phyloP scores from a whole-genome alignment of 2,888 invertebrate species.

The Taphrorychus bicolor region DNA sequence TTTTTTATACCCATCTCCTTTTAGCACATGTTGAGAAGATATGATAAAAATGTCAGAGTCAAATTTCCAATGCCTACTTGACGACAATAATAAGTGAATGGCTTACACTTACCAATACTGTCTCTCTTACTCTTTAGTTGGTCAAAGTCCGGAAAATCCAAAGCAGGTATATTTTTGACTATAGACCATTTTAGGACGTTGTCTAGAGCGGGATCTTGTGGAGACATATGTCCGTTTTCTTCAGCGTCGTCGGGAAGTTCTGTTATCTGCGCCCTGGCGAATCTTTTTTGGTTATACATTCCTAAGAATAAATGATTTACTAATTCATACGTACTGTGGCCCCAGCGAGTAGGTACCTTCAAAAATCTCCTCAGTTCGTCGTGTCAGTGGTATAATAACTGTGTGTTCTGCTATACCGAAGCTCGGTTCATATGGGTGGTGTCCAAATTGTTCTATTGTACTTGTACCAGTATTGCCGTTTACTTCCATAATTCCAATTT shows the following conservation, averaged over 20 bases:
- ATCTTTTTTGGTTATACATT: conserved; percentile 51
- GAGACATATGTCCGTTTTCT: conserved; percentile 16
- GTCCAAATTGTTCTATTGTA: conserved; percentile 67
- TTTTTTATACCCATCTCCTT: too few species aligned
- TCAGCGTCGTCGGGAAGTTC: conserved; percentile 19
- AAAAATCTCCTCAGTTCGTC: conserved; percentile 69
- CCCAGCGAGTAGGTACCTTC: conserved; percentile 45
- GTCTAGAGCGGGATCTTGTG: conserved; percentile 51
- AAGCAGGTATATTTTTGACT: conserved; percentile 54
- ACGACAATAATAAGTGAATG: too few species aligned
- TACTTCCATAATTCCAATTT: conserved; percentile 75
- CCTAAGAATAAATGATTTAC: conserved; percentile 28
- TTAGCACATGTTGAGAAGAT: too few species aligned
- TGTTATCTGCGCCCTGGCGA: conserved; percentile 18
- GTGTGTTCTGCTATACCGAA: conserved; percentile 62
- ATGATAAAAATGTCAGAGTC: too few species aligned
- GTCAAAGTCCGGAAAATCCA: conserved; percentile 47
- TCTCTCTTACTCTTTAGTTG: conserved; percentile 37
- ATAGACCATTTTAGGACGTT: conserved; percentile 58
- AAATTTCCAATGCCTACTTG: too few species aligned
- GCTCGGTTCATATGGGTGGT: conserved; percentile 69
- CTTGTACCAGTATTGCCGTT: conserved; percentile 60
- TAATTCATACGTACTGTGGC: neutral
- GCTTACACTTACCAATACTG: conserved; percentile 47
- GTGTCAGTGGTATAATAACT: conserved; percentile 70